Conservation (phyloP, 2,797 vertebrate species). For the Miichthys miiuy region DNA sequence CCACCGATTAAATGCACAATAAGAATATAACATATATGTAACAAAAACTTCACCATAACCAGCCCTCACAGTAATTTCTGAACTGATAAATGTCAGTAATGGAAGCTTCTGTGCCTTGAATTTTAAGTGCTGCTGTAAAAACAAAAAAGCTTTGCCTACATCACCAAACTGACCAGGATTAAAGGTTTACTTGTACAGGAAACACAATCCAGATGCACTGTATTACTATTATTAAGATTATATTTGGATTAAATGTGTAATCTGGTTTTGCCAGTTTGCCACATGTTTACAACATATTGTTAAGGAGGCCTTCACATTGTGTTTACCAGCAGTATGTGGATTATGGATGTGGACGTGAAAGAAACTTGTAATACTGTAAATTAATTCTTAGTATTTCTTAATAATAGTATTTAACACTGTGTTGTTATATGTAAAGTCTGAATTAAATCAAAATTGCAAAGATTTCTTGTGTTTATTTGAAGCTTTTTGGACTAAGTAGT, state of each 20-base stretch:
- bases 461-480: slow-evolving; percentile 4
- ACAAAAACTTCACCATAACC: not conserved
- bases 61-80: slow-evolving; percentile 8
- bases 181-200: slow-evolving; percentile 35
- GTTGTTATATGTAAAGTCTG: slow-evolving; percentile 46
- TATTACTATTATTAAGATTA: slow-evolving; percentile 1
- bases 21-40: not conserved
- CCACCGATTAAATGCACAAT: not conserved
- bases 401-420: slow-evolving; percentile 33
- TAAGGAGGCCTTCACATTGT: slow-evolving; percentile 46
- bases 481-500: not conserved
- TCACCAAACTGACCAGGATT: slow-evolving; percentile 5
- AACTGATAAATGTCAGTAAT: not conserved
- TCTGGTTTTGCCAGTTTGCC: slow-evolving; percentile 37
- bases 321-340: slow-evolving; percentile 42
- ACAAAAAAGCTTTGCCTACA: slow-evolving; percentile 7
- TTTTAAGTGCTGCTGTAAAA: slow-evolving; percentile 31
- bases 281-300: slow-evolving; percentile 49
- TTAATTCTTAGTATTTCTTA: slow-evolving; percentile 12
- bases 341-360: not conserved
- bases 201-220: slow-evolving; percentile 27
- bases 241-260: not conserved
- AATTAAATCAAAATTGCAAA: slow-evolving; percentile 53
- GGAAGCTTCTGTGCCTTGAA: slow-evolving; percentile 55
- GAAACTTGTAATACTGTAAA: slow-evolving; percentile 44